Base-by-base conservation (phyloP, 2,888 invertebrate genomes). In the Troides helena region DNA sequence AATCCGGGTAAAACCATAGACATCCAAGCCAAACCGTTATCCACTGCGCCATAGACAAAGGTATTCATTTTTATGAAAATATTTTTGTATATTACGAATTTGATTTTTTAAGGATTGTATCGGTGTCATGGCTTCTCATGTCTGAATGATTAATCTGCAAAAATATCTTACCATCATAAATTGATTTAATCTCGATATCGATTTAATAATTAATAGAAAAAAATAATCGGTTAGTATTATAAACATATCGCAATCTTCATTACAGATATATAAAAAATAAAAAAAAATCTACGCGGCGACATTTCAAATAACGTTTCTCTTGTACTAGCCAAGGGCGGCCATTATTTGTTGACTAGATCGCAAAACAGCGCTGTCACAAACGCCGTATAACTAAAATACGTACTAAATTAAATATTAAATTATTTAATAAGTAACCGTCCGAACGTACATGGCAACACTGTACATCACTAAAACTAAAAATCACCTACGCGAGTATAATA, bases 341-440 rank as follows among this genome's bases (percentile, higher is more conserved):
- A 30, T 58, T 30, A 57, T 14, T 36, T 57, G 8, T 67, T 70
- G 70, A 70, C 70, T 70, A 70, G 70, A 70, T 63, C 66, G 21
- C 18, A 68, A 30, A 30, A 63, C 25, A 39, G 59, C 66, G 62
- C 53, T 18, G 10, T 46, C 6, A 56, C 18, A n/a, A 56, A 56
- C 18, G 56, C 56, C 56, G 21, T 56, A n/a, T 21, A n/a, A 56
- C 56, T n/a, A 8, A 53, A 39, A 53, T 53, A 53, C 53, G 17
- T 53, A 21, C 21, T 53, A 39, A 43, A 14, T 46, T 46, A 46
- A 14, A 70, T 50, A 58, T 62, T 23, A 58, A 14, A 65, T 50
- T 30, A 18, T 36, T 39, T 57, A 70, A 62, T 62, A 65, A 39
- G 46, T 46, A 46, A 46, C 46, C 39, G 39, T 39, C 39, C 46